Evolutionary conservation across 2,113 vertebrate genomes (phyloP).

Genomic region (Scortum barcoo): DNA sequence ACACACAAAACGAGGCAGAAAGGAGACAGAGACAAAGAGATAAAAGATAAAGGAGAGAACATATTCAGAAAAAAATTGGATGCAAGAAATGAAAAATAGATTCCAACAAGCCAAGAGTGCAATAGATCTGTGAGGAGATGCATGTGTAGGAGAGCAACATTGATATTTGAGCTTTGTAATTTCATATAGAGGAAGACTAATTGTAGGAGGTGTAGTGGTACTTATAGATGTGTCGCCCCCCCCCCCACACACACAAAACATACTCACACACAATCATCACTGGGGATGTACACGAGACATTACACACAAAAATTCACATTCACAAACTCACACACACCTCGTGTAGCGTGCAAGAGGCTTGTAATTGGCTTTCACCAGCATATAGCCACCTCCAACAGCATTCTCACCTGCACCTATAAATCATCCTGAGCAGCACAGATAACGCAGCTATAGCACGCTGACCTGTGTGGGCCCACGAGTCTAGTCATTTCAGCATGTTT

Average conservation of each 20-base stretch:
- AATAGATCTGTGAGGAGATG: conserved; percentile 4
- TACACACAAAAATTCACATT: too few relatives aligned
- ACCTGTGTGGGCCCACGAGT: conserved; percentile 6
- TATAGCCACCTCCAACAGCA: not conserved
- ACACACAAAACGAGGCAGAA: not conserved
- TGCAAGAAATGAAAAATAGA: conserved; percentile 1
- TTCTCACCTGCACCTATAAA: conserved; percentile 13
- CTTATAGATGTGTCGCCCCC: conserved; percentile 27
- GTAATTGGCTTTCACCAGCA: not conserved
- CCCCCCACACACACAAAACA: not conserved
- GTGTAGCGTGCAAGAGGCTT: not conserved
- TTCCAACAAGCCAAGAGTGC: not conserved
- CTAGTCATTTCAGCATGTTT: not conserved
- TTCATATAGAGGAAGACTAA: conserved; percentile 24
- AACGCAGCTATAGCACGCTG: not conserved
- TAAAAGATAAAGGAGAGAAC: not conserved
- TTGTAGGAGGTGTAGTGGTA: conserved; percentile 12
- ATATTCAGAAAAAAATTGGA: not conserved
- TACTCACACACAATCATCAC: not conserved
- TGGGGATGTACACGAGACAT: not conserved
- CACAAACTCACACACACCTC: not conserved
- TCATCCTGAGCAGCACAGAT: conserved; percentile 4
- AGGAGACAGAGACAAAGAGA: not conserved
- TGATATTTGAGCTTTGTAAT: not conserved
- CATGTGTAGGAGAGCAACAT: not conserved